Base-by-base conservation (phyloP, 2,888 invertebrate genomes). In the Noctuana brunneofusca region DNA sequence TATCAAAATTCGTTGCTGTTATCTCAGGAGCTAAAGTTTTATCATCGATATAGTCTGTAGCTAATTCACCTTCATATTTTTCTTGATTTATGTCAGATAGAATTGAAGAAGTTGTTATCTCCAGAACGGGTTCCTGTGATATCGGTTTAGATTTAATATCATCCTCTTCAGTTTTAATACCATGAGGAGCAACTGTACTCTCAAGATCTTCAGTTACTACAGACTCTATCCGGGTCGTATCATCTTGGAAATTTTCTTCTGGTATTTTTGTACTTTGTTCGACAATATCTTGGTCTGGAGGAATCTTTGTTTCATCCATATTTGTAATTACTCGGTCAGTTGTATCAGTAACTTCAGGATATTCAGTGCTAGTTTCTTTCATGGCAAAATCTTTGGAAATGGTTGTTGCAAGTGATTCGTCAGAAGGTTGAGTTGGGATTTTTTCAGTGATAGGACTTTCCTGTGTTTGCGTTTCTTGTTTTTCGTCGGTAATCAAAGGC, bases 181-280 rank as follows among this genome's bases (percentile, higher is more conserved):
- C n/a, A n/a, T n/a, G n/a, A n/a, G n/a, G n/a, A n/a, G n/a, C n/a
- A n/a, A n/a, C n/a, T n/a, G n/a, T n/a, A n/a, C n/a, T 20, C 12
- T 52, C 11, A 11, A 14, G 30, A 32, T 50, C 35, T 20, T 30
- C n/a, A 4, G 38, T 59, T 0, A 24, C 38, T 58, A 1, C 14
- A 16, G 58, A 38, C 12, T 6, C 38, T 32, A 24, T 46, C 1
- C 22, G 49, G n/a, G 38, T 41, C 22, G 62, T 63, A 35, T 22
- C 43, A 12, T 57, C 56, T 57, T 57, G 16, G 43, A 22, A 41
- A 41, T 12, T 16, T 43, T 43, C 50, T 16, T 63, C 56, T 5
- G 56, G 56, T 14, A 14, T 41, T 41, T 12, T 41, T 3, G 63
- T 52, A 5, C 24, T 38, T 18, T 27, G 14, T 54, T 48, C 60